Base-by-base conservation (phyloP, 2,888 invertebrate species). In the Liopterus haemorrhoidalis region DNA sequence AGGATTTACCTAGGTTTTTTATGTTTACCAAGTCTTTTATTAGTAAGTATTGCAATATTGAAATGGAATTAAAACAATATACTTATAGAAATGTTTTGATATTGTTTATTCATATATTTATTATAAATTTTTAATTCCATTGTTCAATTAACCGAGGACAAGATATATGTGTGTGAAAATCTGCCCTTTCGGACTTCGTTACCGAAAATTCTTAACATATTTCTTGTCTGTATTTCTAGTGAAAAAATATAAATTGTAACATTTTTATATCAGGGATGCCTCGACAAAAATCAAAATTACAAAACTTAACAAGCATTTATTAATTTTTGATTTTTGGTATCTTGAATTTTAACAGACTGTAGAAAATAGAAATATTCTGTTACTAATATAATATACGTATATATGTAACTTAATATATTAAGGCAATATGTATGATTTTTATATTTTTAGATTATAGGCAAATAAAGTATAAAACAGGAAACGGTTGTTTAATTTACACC, bases 401-500 rank as follows among this genome's bases (percentile, higher is more conserved):
- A 45, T 31, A 38, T 45, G 33, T 45, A 45, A 45, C 45, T 31
- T 45, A 38, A 39, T 33, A 33, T 21, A 16, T 33, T 45, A 45
- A 45, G 45, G 45, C 33, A 21, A 45, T 39, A 63, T 63, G 60
- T 59, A 61, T 59, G 61, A 61, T 63, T 66, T 66, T 66, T 65
- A 64, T 66, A 65, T 59, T 64, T 60, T 53, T 56, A 54, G 53
- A 53, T 49, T 59, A 55, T 64, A 65, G 63, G 61, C 59, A 62
- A 61, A 62, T 62, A 64, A 62, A 64, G 61, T 64, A 63, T 62
- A 63, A 64, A 63, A 60, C 22, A n/a, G n/a, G n/a, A n/a, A n/a
- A n/a, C n/a, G n/a, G n/a, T n/a, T n/a, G n/a, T n/a, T n/a, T n/a
- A n/a, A n/a, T n/a, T n/a, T n/a, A n/a, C n/a, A n/a, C n/a, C n/a